Evolutionary conservation across 2,113 vertebrate species (phyloP).

Genomic region (Patagioenas fasciata): DNA sequence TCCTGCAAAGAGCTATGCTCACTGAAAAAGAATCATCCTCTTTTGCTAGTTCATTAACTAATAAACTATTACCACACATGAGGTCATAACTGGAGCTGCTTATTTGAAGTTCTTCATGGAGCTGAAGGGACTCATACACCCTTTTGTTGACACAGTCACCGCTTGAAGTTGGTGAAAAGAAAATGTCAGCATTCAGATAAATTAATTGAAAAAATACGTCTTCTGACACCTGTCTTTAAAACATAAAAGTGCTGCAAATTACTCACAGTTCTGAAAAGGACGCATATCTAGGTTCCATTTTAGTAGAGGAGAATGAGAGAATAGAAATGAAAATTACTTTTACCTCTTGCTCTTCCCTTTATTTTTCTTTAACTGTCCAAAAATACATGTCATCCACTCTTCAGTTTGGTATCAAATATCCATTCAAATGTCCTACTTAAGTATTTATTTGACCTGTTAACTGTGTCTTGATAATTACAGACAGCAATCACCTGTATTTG

Average conservation of each 20-base stretch:
- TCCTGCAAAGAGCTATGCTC: background rate
- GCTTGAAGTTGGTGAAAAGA: slow-evolving; percentile 13
- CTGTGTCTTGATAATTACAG: background rate
- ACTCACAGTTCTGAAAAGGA: slow-evolving; percentile 16
- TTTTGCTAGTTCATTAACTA: slow-evolving; percentile 11
- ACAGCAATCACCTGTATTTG: background rate
- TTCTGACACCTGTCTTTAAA: slow-evolving; percentile 15
- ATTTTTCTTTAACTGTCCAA: background rate
- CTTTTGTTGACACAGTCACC: background rate
- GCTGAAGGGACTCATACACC: background rate
- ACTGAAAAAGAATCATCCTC: background rate
- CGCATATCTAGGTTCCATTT: background rate
- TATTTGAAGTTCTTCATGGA: background rate
- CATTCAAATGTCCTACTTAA: background rate
- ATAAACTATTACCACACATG: background rate
- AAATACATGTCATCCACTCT: background rate
- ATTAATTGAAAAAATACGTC: slow-evolving; percentile 22
- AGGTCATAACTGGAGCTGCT: background rate
- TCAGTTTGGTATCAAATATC: background rate
- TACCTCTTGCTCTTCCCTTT: background rate
- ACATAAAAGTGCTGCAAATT: background rate
- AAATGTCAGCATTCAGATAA: slow-evolving; percentile 20
- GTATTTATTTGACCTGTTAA: background rate
- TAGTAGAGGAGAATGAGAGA: background rate
- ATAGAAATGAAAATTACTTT: background rate